phyloP scores from a whole-genome alignment of 2,888 invertebrate genomes.

The Acanthosoma haemorrhoidale region DNA sequence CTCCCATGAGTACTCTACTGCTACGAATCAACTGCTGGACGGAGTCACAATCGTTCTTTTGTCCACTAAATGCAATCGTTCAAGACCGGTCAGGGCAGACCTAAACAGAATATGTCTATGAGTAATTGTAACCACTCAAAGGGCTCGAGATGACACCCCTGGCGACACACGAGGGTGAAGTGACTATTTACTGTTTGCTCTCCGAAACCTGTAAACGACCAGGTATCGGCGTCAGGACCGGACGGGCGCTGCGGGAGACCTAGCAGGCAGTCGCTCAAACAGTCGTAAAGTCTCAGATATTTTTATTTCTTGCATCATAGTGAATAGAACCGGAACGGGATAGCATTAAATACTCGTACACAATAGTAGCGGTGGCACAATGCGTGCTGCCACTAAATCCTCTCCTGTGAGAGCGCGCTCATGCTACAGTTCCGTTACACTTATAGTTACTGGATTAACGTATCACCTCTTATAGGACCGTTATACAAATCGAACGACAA shows the following conservation, averaged over 20 bases:
- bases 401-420: neutral
- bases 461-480: too few relatives aligned
- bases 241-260: neutral
- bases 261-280: neutral
- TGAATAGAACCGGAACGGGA: conserved; percentile 3
- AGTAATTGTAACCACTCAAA: neutral
- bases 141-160: too few relatives aligned
- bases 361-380: too few relatives aligned
- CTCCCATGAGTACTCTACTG: too few relatives aligned
- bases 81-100: neutral
- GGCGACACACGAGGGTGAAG: neutral
- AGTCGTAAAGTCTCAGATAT: conserved; percentile 8
- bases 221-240: neutral
- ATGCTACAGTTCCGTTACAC: neutral
- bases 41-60: too few relatives aligned
- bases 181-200: neutral
- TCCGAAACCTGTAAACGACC: neutral
- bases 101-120: neutral
- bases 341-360: neutral
- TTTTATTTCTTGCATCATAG: neutral
- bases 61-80: too few relatives aligned
- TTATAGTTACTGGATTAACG: too few relatives aligned
- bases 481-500: too few relatives aligned
- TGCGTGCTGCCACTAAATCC: neutral
- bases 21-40: too few relatives aligned